These are phyloP conservation scores for Prenolepis imparis DNA, from an alignment of 2,888 invertebrate genomes.

Conservation along the genomic window DNA sequence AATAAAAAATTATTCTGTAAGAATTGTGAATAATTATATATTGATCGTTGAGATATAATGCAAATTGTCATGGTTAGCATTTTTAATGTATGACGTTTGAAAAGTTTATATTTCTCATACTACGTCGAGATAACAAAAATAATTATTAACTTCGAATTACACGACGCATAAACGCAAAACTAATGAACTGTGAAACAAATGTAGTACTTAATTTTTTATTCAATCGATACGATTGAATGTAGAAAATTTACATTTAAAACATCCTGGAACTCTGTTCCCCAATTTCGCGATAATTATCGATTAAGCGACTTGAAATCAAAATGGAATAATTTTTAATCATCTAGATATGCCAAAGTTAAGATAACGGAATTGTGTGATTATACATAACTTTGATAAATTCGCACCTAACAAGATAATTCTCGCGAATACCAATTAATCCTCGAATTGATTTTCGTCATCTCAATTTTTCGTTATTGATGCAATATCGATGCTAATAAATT, in stretches of 20 bases:
- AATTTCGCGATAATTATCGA: conserved; percentile 21
- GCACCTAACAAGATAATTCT: conserved; percentile 10
- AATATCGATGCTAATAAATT: conserved; percentile 15
- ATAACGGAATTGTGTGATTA: conserved; percentile 23
- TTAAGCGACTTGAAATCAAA: conserved; percentile 2
- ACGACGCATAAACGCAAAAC: conserved; percentile 1
- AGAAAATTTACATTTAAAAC: background rate
- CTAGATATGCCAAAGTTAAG: conserved; percentile 15
- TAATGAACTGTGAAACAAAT: conserved; percentile 26
- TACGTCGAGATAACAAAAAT: conserved; percentile 16
- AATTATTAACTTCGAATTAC: conserved; percentile 22
- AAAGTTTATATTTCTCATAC: background rate
- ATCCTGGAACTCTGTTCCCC: conserved; percentile 4
- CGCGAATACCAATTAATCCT: conserved; percentile 12
- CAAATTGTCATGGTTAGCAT: background rate
- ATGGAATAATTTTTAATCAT: conserved; percentile 20
- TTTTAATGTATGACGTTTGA: background rate
- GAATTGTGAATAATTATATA: background rate
- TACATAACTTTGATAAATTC: background rate
- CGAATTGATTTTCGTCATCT: conserved; percentile 12
- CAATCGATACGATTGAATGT: conserved; percentile 34
- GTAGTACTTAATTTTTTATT: background rate
- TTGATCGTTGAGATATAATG: background rate
- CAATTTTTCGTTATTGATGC: background rate
- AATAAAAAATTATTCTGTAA: background rate